These are phyloP conservation scores for Jacana jacana DNA, from an alignment of 2,113 vertebrate species.

Conservation along the genomic window DNA sequence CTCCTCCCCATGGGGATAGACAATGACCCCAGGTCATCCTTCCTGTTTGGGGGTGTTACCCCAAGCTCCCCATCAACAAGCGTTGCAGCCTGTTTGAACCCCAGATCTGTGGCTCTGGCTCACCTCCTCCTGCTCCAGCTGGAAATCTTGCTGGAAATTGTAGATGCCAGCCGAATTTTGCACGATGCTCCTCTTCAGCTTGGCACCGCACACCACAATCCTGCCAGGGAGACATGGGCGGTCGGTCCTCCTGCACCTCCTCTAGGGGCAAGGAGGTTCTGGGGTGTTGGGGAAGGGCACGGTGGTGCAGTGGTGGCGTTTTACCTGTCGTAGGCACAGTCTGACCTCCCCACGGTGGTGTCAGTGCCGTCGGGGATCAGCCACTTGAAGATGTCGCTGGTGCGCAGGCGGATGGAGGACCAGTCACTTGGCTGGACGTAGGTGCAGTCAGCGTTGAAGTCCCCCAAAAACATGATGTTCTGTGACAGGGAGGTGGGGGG, in stretches of 20 bases:
- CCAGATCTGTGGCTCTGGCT: not conserved
- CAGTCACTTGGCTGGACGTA: constrained; percentile 79
- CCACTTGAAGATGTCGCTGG: constrained; percentile 85
- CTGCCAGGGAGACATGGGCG: not conserved
- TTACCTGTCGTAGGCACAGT: constrained; percentile 90
- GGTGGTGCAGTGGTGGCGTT: accelerated
- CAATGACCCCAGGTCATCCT: not conserved
- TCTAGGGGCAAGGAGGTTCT: accelerated
- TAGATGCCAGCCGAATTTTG: constrained; percentile 74
- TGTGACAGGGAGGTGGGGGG: not conserved
- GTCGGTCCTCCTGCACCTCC: not conserved
- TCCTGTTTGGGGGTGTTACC: not conserved
- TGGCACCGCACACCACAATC: constrained; percentile 81
- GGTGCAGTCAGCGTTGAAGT: constrained; percentile 88
- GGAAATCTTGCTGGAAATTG: constrained; percentile 77
- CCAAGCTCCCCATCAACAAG: not conserved
- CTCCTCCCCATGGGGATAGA: not conserved
- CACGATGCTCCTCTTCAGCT: constrained; percentile 76
- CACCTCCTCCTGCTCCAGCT: constrained; percentile 80
- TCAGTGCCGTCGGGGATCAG: constrained; percentile 79
- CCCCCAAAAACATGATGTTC: constrained; percentile 90
- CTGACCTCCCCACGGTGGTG: constrained; percentile 82
- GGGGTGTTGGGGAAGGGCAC: accelerated
- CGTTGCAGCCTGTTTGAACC: not conserved
- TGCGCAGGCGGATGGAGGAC: constrained; percentile 82